Evolutionary conservation across 2,888 invertebrate genomes (phyloP), one percentile per base, ranked within the genome.

Genomic region (Nomada flava): DNA sequence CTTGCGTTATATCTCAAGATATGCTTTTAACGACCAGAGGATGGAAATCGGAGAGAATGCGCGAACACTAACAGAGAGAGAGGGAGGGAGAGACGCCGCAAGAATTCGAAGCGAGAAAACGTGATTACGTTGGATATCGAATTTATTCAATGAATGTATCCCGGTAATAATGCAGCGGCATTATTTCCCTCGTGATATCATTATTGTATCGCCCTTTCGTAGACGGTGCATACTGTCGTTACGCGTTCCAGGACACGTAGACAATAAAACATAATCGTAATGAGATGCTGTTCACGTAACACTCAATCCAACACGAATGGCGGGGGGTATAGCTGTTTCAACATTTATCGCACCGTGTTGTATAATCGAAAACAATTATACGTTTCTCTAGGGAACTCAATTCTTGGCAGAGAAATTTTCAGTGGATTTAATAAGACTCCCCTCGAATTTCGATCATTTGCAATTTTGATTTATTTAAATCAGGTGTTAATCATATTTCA

Each of bases 41-140:
- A 36, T 36, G 47, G 55, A 29, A 50, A 44, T 10, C 18, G 18
- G 55, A 36, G 72, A 50, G 71, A 71, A 82, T 74, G 84, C 79
- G 72, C 42, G 15, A 52, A 84, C 84, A 86, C 84, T 85, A 88
- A 47, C 10, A 36, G 36, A 36, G 7, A 1, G 36, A 36, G 36
- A 36, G 36, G 36, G 36, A 36, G 36, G 36, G 5, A 86, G 84
- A 85, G 86, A 82, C 85, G 65, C 74, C 63, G 76, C 82, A 85
- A 83, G 86, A 86, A 89, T 86, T 88, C 84, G 75, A 64, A 69
- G 80, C 85, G 72, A 84, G 86, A 67, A 75, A 83, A 83, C 82
- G 82, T 84, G 86, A 88, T 88, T 90, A 88, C 86, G 83, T 85
- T 84, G 78, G 83, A 75, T 86, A 86, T 85, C 85, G 84, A 77